These are phyloP conservation scores for Drosophila greeni DNA, from an alignment of 2,888 invertebrate genomes.

Conservation along the genomic window DNA sequence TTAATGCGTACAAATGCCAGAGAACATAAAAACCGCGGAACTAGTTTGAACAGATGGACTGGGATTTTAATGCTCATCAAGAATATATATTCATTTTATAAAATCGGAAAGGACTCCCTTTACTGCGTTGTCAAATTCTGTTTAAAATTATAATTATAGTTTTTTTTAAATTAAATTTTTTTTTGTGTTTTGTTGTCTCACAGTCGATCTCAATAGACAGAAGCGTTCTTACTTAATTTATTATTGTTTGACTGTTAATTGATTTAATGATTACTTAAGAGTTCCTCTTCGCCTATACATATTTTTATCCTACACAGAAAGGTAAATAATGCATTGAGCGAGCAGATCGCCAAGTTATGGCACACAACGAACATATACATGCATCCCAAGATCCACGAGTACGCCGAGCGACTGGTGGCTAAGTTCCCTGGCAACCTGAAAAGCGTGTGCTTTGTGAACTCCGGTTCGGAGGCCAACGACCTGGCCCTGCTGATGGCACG, in stretches of 20 bases:
- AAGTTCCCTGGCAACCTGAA: conserved; percentile 93
- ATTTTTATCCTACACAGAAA: conserved; percentile 81
- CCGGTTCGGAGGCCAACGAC: conserved; percentile 98
- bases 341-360: conserved; percentile 90
- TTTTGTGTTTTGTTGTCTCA: too few relatives aligned
- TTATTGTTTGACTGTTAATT: neutral
- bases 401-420: conserved; percentile 87
- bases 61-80: too few relatives aligned
- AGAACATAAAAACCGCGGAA: too few relatives aligned
- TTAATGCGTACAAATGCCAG: too few relatives aligned
- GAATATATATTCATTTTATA: too few relatives aligned
- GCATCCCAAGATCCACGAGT: conserved; percentile 94
- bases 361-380: conserved; percentile 96
- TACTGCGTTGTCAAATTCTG: too few relatives aligned
- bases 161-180: too few relatives aligned
- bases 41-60: too few relatives aligned
- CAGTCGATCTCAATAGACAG: neutral
- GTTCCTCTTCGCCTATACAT: too few relatives aligned
- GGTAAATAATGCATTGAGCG: conserved; percentile 87
- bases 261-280: neutral
- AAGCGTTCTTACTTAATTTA: too few relatives aligned
- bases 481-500: conserved; percentile 93
- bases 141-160: too few relatives aligned
- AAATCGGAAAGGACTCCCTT: too few relatives aligned
- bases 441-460: conserved; percentile 95